phyloP scores from a whole-genome alignment of 1,140 invertebrate species.

The Cyphomyrmex costatus region DNA sequence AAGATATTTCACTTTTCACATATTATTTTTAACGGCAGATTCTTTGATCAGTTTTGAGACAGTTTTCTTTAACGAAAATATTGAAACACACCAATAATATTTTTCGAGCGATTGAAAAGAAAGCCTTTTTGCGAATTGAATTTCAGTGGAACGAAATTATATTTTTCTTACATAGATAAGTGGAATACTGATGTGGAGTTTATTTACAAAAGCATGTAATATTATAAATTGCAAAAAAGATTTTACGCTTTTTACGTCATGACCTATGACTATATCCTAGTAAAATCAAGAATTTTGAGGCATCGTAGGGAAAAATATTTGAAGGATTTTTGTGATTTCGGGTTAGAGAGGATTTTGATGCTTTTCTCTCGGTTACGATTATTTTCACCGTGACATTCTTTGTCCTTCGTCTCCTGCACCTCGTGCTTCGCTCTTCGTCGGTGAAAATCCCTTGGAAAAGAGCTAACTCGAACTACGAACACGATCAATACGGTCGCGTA shows the following conservation, averaged over 20 bases:
- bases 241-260: not conserved
- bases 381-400: conserved; percentile 42
- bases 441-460: conserved; percentile 71
- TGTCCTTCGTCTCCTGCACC: conserved; percentile 41
- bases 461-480: conserved; percentile 70
- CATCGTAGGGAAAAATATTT: not conserved
- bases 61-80: not conserved
- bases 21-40: not conserved
- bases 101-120: not conserved
- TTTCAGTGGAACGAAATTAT: not conserved
- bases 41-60: not conserved
- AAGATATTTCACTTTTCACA: not conserved
- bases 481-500: conserved; percentile 69
- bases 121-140: not conserved
- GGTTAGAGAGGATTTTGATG: conserved; percentile 8
- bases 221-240: not conserved
- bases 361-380: not conserved
- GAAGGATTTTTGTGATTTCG: conserved; percentile 25
- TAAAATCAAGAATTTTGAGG: not conserved
- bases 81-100: not conserved
- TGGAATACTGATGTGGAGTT: not conserved
- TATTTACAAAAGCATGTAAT: not conserved
- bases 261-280: not conserved
- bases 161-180: not conserved
- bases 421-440: not conserved